phyloP scores from a whole-genome alignment of 1,140 invertebrate genomes.

The Micrasema longulum region DNA sequence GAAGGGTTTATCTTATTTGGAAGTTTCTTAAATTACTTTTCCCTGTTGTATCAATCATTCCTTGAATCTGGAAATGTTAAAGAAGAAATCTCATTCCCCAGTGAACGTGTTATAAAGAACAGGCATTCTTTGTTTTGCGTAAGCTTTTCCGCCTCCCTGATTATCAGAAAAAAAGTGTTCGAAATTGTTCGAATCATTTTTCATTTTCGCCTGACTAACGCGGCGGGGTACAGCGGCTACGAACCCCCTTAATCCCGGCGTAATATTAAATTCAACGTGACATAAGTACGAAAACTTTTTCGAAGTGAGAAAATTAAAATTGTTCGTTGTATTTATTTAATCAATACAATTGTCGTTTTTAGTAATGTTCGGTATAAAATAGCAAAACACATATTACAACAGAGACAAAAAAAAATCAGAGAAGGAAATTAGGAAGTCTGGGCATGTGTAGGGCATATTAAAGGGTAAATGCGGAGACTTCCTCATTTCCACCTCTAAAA shows the following conservation, averaged over 20 bases:
- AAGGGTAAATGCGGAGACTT: too few species aligned
- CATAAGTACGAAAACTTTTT: not conserved
- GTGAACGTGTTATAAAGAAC: conserved; percentile 12
- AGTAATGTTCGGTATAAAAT: too few species aligned
- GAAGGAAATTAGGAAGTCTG: too few species aligned
- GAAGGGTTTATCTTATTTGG: conserved; percentile 14
- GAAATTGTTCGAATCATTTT: conserved; percentile 45
- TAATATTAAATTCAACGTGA: not conserved
- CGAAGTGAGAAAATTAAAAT: too few species aligned
- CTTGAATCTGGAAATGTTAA: conserved; percentile 39
- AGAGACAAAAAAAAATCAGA: too few species aligned
- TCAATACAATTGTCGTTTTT: too few species aligned
- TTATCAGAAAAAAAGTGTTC: conserved; percentile 50
- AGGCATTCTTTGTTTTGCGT: conserved; percentile 45
- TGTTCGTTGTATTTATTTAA: too few species aligned
- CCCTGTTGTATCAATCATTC: conserved; percentile 52
- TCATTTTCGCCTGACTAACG: conserved; percentile 47
- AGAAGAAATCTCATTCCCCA: conserved; percentile 27
- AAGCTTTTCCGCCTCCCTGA: conserved; percentile 48
- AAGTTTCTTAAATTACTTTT: conserved; percentile 27
- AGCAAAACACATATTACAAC: too few species aligned
- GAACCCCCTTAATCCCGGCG: not conserved
- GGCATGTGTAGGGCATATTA: too few species aligned
- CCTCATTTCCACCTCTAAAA: too few species aligned
- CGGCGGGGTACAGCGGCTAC: not conserved